phyloP scores from a whole-genome alignment of 2,797 vertebrate species.

The Natrix natrix region DNA sequence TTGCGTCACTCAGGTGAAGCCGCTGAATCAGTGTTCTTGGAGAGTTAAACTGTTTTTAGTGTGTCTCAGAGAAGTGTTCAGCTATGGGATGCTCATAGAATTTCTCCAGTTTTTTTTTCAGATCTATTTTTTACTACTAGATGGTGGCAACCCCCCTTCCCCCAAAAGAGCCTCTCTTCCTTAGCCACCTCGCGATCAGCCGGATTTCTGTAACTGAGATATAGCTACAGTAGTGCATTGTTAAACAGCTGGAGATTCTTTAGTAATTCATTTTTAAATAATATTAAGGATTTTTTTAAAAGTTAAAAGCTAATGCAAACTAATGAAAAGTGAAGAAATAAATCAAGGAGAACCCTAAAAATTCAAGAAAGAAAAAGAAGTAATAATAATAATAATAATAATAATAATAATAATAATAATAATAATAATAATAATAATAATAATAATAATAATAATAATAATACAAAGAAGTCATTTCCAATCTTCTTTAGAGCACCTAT shows the following conservation, averaged over 20 bases:
- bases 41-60: not conserved
- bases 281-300: not conserved
- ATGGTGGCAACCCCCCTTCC: not conserved
- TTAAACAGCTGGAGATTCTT: not conserved
- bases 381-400: not conserved
- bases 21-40: not conserved
- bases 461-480: not conserved
- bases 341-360: not conserved
- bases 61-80: not conserved
- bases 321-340: not conserved
- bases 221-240: not conserved
- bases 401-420: too few relatives aligned
- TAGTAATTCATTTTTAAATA: not conserved
- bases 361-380: not conserved
- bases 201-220: not conserved
- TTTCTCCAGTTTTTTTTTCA: not conserved
- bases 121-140: not conserved
- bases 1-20: not conserved
- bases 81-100: not conserved
- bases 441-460: too few relatives aligned
- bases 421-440: too few relatives aligned
- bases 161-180: not conserved
- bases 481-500: not conserved
- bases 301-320: not conserved
- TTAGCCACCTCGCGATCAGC: not conserved